phyloP scores from a whole-genome alignment of 2,797 vertebrate genomes.

The Chromobotia macracanthus region DNA sequence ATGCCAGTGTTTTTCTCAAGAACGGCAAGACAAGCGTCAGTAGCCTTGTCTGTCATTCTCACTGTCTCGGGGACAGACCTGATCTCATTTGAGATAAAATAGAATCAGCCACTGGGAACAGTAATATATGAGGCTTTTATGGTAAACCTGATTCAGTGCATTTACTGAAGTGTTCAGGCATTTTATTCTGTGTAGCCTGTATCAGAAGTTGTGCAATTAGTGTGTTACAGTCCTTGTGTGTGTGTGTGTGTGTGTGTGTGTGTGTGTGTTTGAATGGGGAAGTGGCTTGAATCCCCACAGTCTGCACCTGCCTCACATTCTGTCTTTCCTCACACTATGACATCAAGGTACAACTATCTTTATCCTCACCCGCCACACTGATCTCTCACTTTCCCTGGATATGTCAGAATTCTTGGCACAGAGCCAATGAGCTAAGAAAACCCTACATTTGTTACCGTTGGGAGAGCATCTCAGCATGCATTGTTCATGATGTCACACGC shows the following conservation, averaged over 20 bases:
- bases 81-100: constrained; percentile 26
- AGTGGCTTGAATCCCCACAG: constrained; percentile 61
- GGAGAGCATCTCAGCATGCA: constrained; percentile 12
- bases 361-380: constrained; percentile 4
- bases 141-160: constrained; percentile 13
- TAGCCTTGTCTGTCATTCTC: constrained; percentile 15
- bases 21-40: background rate
- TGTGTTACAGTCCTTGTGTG: constrained; percentile 29
- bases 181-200: constrained; percentile 28
- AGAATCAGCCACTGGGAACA: background rate
- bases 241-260: constrained; percentile 5
- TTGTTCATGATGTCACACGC: background rate
- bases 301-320: constrained; percentile 65
- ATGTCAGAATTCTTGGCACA: constrained; percentile 12
- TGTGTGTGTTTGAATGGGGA: constrained; percentile 55
- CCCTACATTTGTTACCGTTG: constrained; percentile 22
- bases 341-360: constrained; percentile 39
- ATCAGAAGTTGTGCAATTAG: constrained; percentile 36
- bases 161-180: constrained; percentile 7
- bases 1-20: constrained; percentile 31
- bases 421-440: constrained; percentile 19
- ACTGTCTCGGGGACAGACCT: constrained; percentile 4
- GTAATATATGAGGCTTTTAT: constrained; percentile 3
- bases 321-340: constrained; percentile 55
- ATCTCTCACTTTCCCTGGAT: constrained; percentile 12